Base-by-base conservation (phyloP, 2,113 vertebrate species). In the Coracopsis vasa region DNA sequence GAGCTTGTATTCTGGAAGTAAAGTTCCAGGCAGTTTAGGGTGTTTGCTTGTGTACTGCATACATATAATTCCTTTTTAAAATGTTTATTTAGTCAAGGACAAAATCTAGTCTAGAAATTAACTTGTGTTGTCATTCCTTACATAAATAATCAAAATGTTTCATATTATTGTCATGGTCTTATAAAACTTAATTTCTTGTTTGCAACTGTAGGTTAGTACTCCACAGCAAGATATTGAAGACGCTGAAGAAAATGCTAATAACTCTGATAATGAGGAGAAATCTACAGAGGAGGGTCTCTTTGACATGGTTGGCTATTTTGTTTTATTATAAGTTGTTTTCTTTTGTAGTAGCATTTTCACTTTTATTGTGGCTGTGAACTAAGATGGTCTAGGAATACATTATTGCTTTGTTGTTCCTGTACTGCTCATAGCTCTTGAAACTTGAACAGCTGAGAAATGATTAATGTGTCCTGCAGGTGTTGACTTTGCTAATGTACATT, bases 181-280 rank as follows among this genome's bases (percentile, higher is more conserved):
- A 39, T 1, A 84, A 83, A 85, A 75, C 6, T 70, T 7, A 45
- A 58, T 89, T 70, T 78, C 1, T 51, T 94, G 33, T 94, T 80
- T 96, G 7, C 47, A 10, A 77, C 95, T 80, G 23, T 62, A 99
- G 99, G 99, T 99, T 73, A 99, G 97, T 80, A 98, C 98, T 3
- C 98, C 99, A 4, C 98, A 98, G 48, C 95, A 98, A 72, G 98
- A 99, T 45, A 99, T 99, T 11, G 99, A 99, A 96, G 98, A 98
- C 16, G 98, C 98, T 19, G 98, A 99, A 95, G 99, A 99, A 88
- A 77, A 80, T 28, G 96, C 92, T 5, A 77, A 61, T 41, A 97
- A 97, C 60, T 91, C 66, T 85, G 93, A 73, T 23, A 73, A 71
- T 3, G 90, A 62, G 61, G 65, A 89, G 13, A 97, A 97, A 39